Evolutionary conservation across 2,797 vertebrate genomes (phyloP), one percentile per base, ranked within the genome.

Genomic region (Takifugu rubripes): DNA sequence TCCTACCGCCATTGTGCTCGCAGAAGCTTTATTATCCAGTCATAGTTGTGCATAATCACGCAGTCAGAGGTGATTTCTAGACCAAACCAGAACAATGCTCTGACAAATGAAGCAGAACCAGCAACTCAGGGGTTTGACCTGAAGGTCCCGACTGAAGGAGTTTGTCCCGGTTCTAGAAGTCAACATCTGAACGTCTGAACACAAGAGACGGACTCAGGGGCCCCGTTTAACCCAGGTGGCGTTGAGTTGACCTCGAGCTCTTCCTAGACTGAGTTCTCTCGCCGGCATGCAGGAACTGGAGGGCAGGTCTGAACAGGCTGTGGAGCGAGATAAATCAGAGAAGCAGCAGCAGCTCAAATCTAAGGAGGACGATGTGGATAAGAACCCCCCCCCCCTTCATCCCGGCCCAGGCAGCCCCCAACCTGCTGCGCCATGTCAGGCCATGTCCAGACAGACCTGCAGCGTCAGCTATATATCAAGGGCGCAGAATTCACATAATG

Each of bases 221-320:
- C 27, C 27, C 27, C 1, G 27, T 1, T 5, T 6, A 1, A 29
- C 27, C 8, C 27, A 6, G 27, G 33, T 11, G 8, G 33, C 9
- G 33, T 11, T 9, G 33, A 8, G 33, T 9, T 33, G 8, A 33
- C 33, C 33, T 11, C 42, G 14, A 15, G 42, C 42, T 43, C 42
- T 43, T 43, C 40, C 12, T 43, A 43, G 15, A 43, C 3, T 14
- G 15, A 10, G 40, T 43, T 10, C 9, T 43, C 31, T 33, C 33
- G 33, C 7, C 3, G 33, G 33, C 33, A 7, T 33, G 33, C 33
- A 11, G 33, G 33, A 33, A 2, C 29, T 65, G 62, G 49, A 48
- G 55, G 50, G 54, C 83, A 75, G 36, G 81, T 81, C 73, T 68
- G 75, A 77, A 75, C 83, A 79, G 63, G 74, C 73, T 71, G 64